Percentiles rank a stretch among this genome's conserved stretches.
Evolutionary conservation across 92 coral and sea anemone genomes (phyloP).

Genomic region (Parazoanthus darwini): DNA sequence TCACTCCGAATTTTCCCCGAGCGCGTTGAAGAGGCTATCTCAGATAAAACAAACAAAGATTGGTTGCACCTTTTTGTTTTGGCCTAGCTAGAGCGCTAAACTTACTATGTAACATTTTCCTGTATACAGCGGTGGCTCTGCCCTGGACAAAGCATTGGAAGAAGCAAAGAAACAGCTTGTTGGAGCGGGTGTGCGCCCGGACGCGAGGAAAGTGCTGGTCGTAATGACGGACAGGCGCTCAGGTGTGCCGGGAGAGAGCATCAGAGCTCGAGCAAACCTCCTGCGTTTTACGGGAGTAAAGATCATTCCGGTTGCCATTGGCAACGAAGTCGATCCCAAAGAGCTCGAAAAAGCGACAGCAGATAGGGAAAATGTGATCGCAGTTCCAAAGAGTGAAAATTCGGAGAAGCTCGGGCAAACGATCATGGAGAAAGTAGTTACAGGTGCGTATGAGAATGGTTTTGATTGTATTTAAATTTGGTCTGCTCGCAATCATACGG

Average conservation of each 20-base stretch:
- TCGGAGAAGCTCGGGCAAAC: constrained; percentile 30
- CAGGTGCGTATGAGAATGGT: constrained; percentile 12
- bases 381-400: constrained; percentile 9
- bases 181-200: constrained; percentile 49
- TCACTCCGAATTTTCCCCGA: too few relatives aligned
- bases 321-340: constrained; percentile 43
- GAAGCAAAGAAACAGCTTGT: constrained; percentile 63
- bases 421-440: constrained; percentile 39
- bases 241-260: background rate
- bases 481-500: too few relatives aligned
- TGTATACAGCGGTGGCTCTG: constrained; percentile 56
- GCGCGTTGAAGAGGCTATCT: too few relatives aligned
- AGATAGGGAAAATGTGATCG: constrained; percentile 5
- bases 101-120: background rate
- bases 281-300: constrained; percentile 38
- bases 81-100: background rate
- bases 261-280: constrained; percentile 40
- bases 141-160: constrained; percentile 66
- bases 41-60: too few relatives aligned
- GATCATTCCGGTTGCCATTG: constrained; percentile 44
- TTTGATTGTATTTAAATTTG: background rate
- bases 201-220: constrained; percentile 67
- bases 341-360: constrained; percentile 29
- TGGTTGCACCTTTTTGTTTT: background rate
- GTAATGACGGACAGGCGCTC: constrained; percentile 50